Base-by-base conservation (phyloP, 1,140 invertebrate species). In the Drosophila bocqueti region DNA sequence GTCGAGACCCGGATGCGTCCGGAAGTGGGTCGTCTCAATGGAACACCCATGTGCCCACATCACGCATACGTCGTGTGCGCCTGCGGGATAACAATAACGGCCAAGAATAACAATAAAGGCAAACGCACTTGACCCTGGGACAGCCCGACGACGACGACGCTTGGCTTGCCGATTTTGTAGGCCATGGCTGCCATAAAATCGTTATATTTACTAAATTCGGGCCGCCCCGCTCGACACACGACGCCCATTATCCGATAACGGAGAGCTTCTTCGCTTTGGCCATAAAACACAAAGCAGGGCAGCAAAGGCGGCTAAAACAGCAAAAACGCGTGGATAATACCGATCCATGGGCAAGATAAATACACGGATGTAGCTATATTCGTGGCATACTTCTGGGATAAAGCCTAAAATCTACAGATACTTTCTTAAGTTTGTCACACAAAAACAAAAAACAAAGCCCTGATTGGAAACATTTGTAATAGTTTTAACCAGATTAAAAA, bases 1-100 rank as follows among this genome's bases (percentile, higher is more conserved):
- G 64, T 67, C 64, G 64, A 16, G 38, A 46, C 42, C 31, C 67
- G 64, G 64, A 43, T 24, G 31, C 64, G 67, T 71, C 67, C 67
- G 67, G 67, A 71, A 71, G 67, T 71, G 64, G 67, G 64, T 71
- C 64, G 67, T 18, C 63, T 71, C 67, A 71, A 71, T 71, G 67
- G 49, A 57, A 71, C 67, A 65, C 64, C 64, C 46, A 31, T 50
- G 31, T 77, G 29, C 45, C 67, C 49, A 47, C 54, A 72, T 76
- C 81, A 83, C 81, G 81, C 81, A 61, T 67, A 54, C 21, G 64
- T 67, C 69, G 76, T 83, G 81, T 65, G 76, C 81, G 81, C 76
- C 81, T 80, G 72, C 62, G 81, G 81, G 81, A 83, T 63, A 43
- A 43, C 47, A 65, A 36, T 43, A 64, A 50, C 24, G 21, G 21